Conservation (phyloP, 2,113 vertebrate species). For the Aegypius monachus region DNA sequence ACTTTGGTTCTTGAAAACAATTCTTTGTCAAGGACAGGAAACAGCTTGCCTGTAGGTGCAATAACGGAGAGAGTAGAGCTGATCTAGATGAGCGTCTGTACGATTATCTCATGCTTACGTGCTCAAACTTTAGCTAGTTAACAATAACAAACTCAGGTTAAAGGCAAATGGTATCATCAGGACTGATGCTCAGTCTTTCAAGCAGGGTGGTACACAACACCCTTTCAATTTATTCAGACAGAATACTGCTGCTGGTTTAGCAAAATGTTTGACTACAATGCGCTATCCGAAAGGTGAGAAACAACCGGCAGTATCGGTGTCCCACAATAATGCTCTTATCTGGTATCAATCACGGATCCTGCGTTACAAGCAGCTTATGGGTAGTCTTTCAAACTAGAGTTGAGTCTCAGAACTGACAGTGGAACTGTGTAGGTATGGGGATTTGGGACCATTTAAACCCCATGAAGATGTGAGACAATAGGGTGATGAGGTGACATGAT, state of each 20-base stretch:
- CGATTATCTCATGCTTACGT: not conserved
- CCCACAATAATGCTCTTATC: not conserved
- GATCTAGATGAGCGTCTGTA: not conserved
- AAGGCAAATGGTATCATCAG: not conserved
- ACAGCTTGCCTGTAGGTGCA: not conserved
- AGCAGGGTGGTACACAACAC: not conserved
- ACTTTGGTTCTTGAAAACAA: not conserved
- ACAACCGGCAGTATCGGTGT: not conserved
- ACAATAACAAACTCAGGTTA: not conserved
- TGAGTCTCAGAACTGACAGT: not conserved
- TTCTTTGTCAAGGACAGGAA: not conserved
- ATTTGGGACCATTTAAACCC: not conserved
- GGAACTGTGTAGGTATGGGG: not conserved
- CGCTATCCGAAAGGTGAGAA: not conserved
- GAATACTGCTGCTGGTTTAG: not conserved
- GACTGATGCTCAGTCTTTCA: not conserved
- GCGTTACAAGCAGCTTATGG: not conserved
- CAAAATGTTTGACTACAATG: not conserved
- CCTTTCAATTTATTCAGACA: not conserved
- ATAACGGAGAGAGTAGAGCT: not conserved
- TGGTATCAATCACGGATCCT: not conserved
- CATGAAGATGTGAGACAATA: not conserved
- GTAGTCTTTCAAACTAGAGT: not conserved
- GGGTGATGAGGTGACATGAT: not conserved
- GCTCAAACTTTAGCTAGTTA: not conserved